Evolutionary conservation across 2,113 vertebrate species (phyloP), one percentile per base, ranked within the genome.

Genomic region (Mesitornis unicolor): DNA sequence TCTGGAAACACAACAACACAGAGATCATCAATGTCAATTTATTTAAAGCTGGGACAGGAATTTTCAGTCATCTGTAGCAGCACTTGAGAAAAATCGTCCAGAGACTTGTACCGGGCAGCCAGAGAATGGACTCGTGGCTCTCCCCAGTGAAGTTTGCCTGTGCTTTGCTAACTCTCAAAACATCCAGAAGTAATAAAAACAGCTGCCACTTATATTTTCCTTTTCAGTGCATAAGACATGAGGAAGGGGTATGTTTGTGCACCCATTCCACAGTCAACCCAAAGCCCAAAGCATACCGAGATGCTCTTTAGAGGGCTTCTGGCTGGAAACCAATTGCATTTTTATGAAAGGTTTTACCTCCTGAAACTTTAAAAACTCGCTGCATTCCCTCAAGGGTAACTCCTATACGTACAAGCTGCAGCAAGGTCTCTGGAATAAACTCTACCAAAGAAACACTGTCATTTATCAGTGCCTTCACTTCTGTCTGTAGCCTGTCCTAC

Each of bases 391-490:
- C 73, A 85, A 94, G 79, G 77, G 21, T 56, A 84, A 73, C 35
- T 86, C 53, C 51, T 91, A 90, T n/a, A n/a, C 42, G 71, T 90
- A 73, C 57, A 87, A 94, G 63, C 31, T 67, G 51, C 60, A 69
- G 57, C 64, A 76, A 91, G 71, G 48, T 75, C 75, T 78, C 69
- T 82, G 73, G 77, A 93, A 90, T 54, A 56, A 92, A 78, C 69
- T 45, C 20, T 22, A 35, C 53, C 48, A 81, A 68, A 48, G 61
- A 78, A 92, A 48, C 50, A 47, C 59, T 60, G 29, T 36, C 64
- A 93, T 95, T 96, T 82, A 33, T 94, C 94, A 95, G 67, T 48
- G 59, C 40, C 71, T 83, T 87, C 40, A 29, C 75, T 97, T 84
- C 54, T 61, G 24, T 71, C 54, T 51, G 40, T 33, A 88, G 60